Percentiles rank a stretch among this genome's conserved stretches.
phyloP scores from a whole-genome alignment of 2,888 invertebrate genomes.

The Caradrina kadenii region DNA sequence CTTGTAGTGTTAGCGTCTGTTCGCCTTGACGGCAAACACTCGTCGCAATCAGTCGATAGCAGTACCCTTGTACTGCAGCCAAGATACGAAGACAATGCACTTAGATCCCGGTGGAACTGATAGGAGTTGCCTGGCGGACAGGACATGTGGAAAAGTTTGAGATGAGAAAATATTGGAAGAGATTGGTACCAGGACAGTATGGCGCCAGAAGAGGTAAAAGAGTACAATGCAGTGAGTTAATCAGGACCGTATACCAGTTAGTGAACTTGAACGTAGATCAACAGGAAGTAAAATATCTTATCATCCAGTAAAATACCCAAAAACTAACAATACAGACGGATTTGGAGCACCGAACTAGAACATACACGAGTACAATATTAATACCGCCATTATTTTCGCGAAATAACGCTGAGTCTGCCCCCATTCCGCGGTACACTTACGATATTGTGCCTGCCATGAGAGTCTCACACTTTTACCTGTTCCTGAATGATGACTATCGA shows the following conservation, averaged over 20 bases:
- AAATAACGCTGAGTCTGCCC: constrained; percentile 43
- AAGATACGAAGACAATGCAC: constrained; percentile 60
- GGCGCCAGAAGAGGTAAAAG: not conserved
- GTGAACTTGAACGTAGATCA: not conserved
- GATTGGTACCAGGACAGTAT: constrained; percentile 8
- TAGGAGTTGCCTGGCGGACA: constrained; percentile 37
- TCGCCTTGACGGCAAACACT: constrained; percentile 62
- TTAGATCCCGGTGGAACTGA: constrained; percentile 40
- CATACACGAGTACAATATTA: constrained; percentile 33
- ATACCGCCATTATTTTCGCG: constrained; percentile 35
- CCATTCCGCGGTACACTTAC: constrained; percentile 37
- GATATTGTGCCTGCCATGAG: constrained; percentile 21
- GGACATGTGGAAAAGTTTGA: constrained; percentile 28
- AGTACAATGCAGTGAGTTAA: not conserved
- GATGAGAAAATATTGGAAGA: not conserved
- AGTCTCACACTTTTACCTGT: constrained; percentile 24
- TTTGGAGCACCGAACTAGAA: constrained; percentile 29
- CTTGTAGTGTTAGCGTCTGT: constrained; percentile 45
- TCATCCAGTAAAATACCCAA: constrained; percentile 22
- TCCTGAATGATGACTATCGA: constrained; percentile 45
- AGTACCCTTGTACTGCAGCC: constrained; percentile 57
- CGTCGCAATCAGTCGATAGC: constrained; percentile 61
- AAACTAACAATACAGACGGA: constrained; percentile 21
- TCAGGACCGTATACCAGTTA: not conserved
- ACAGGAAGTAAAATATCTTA: constrained; percentile 38